Evolutionary conservation across 2,113 vertebrate genomes (phyloP).

Genomic region (Trichechus manatus): DNA sequence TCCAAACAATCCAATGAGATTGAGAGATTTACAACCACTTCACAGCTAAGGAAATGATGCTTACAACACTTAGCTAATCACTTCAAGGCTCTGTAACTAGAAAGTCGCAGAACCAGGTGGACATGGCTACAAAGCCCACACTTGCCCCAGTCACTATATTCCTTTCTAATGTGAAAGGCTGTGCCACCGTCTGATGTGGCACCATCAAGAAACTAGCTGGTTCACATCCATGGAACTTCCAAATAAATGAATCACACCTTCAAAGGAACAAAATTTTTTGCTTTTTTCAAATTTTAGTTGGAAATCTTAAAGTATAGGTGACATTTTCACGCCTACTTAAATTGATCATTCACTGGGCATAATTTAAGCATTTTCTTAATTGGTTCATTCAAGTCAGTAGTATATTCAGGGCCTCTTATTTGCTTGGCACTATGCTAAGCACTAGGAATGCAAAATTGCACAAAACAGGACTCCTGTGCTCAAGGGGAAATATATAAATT

Average conservation of each 20-base stretch:
- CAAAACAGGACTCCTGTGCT: no score
- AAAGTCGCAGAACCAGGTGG: background rate
- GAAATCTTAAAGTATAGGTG: background rate
- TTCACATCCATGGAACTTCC: background rate
- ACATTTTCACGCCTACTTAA: background rate
- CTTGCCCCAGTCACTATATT: background rate
- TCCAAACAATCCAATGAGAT: background rate
- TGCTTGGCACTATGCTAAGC: background rate
- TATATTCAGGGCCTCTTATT: background rate
- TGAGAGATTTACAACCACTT: background rate
- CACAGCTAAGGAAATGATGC: background rate
- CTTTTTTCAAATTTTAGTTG: background rate
- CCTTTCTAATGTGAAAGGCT: background rate
- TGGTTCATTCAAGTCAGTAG: background rate
- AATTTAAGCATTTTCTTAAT: background rate
- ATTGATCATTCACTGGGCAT: background rate
- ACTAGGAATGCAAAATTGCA: background rate
- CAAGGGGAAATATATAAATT: no score
- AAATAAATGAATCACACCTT: background rate
- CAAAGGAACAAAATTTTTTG: background rate
- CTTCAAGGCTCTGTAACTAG: background rate
- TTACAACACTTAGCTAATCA: background rate
- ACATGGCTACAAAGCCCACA: background rate
- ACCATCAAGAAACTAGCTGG: background rate
- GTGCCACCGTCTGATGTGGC: background rate